Evolutionary conservation across 2,113 vertebrate genomes (phyloP).

Genomic region (Taxidea taxus): DNA sequence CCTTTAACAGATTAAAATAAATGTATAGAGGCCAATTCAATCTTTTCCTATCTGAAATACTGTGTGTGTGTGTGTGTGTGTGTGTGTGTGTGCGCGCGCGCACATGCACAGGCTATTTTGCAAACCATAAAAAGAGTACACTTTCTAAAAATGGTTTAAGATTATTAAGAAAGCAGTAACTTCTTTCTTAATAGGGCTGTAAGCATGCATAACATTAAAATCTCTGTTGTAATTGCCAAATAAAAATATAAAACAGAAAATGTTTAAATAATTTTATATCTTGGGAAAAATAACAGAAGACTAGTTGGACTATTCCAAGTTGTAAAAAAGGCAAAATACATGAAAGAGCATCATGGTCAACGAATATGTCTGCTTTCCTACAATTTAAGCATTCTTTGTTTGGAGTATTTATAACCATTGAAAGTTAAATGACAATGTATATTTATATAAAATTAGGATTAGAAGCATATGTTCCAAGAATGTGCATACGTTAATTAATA

Average conservation of each 20-base stretch:
- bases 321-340: slow-evolving; percentile 31
- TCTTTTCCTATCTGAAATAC: slow-evolving; percentile 45
- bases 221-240: slow-evolving; percentile 59
- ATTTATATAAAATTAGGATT: slow-evolving; percentile 36
- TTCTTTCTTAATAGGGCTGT: slow-evolving; percentile 67
- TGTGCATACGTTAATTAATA: slow-evolving; percentile 35
- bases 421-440: slow-evolving; percentile 37
- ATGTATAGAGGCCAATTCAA: slow-evolving; percentile 30
- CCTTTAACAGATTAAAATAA: slow-evolving; percentile 44
- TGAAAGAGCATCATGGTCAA: neutral
- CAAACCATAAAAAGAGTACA: slow-evolving; percentile 56
- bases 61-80: no score
- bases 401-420: neutral
- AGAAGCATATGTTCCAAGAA: neutral
- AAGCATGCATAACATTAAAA: slow-evolving; percentile 57
- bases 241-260: slow-evolving; percentile 61
- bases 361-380: neutral
- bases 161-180: slow-evolving; percentile 59
- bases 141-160: slow-evolving; percentile 64
- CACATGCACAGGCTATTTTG: neutral
- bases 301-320: neutral
- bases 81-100: neutral
- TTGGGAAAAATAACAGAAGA: slow-evolving; percentile 42
- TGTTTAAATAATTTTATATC: slow-evolving; percentile 53
- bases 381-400: neutral